Evolutionary conservation across 1,140 invertebrate species (phyloP).

Genomic region (Hermetia illucens): DNA sequence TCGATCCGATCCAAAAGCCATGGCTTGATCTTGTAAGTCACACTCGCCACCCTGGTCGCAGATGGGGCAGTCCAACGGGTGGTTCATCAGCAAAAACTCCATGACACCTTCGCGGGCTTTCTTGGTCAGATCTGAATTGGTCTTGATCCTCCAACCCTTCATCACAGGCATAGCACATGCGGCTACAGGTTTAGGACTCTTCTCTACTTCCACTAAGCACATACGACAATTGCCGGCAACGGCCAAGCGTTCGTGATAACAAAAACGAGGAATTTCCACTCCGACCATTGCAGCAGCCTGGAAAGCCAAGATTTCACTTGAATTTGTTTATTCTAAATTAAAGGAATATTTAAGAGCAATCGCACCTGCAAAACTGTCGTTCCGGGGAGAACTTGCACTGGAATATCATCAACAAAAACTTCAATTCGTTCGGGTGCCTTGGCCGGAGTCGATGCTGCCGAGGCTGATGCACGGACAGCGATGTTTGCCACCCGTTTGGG

Average conservation of each 20-base stretch:
- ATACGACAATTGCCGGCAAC: conserved; percentile 98
- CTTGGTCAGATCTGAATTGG: conserved; percentile 87
- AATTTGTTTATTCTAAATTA: conserved; percentile 4
- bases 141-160: conserved; percentile 94
- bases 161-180: conserved; percentile 99
- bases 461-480: conserved; percentile 28
- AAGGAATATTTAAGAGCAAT: conserved; percentile 9
- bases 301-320: conserved; percentile 7
- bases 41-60: conserved; percentile 99
- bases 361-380: conserved; percentile 95
- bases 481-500: conserved; percentile 26
- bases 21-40: conserved; percentile 95
- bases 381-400: conserved; percentile 85
- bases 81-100: conserved; percentile 98
- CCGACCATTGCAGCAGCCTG: conserved; percentile 89
- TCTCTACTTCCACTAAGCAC: conserved; percentile 99
- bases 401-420: conserved; percentile 96
- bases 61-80: conserved; percentile 98
- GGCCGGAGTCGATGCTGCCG: conserved; percentile 30
- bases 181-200: conserved; percentile 86
- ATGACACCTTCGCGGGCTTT: conserved; percentile 96
- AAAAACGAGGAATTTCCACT: conserved; percentile 97
- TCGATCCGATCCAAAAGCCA: conserved; percentile 97
- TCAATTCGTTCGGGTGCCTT: conserved; percentile 72
- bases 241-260: conserved; percentile 96